phyloP scores from a whole-genome alignment of 2,113 vertebrate genomes.

The Bos javanicus region DNA sequence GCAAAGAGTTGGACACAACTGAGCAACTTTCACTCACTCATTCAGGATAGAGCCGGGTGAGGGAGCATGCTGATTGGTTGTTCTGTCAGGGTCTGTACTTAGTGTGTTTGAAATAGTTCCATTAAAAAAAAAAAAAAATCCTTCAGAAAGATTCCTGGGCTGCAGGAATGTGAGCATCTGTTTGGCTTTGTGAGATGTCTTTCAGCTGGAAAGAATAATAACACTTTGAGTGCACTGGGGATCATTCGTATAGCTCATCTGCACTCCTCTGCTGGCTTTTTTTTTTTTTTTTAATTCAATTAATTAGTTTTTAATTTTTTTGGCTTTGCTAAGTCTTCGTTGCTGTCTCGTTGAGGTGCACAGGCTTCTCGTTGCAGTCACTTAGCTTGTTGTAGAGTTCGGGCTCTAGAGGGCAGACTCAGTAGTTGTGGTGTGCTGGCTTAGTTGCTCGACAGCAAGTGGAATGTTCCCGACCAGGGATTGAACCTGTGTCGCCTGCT shows the following conservation, averaged over 20 bases:
- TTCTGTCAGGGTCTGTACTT: background rate
- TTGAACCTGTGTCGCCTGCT: background rate
- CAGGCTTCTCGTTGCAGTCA: background rate
- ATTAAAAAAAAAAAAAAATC: background rate
- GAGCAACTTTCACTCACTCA: background rate
- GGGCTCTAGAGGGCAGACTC: background rate
- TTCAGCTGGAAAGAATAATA: background rate
- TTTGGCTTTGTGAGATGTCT: background rate
- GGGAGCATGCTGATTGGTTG: accelerated
- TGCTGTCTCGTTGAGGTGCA: background rate
- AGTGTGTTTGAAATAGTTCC: background rate
- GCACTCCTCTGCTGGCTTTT: accelerated
- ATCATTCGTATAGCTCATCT: accelerated
- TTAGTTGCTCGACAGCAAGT: background rate
- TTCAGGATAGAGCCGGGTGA: background rate
- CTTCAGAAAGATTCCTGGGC: background rate
- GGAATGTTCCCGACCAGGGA: background rate
- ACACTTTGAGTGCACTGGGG: background rate
- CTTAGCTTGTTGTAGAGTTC: background rate
- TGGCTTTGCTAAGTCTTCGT: background rate
- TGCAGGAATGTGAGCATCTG: background rate
- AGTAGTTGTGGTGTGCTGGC: background rate
- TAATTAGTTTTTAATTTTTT: background rate
- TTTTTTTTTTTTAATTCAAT: background rate
- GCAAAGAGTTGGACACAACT: background rate